Evolutionary conservation across 2,113 vertebrate species (phyloP).

Genomic region (Toxostoma redivivum): DNA sequence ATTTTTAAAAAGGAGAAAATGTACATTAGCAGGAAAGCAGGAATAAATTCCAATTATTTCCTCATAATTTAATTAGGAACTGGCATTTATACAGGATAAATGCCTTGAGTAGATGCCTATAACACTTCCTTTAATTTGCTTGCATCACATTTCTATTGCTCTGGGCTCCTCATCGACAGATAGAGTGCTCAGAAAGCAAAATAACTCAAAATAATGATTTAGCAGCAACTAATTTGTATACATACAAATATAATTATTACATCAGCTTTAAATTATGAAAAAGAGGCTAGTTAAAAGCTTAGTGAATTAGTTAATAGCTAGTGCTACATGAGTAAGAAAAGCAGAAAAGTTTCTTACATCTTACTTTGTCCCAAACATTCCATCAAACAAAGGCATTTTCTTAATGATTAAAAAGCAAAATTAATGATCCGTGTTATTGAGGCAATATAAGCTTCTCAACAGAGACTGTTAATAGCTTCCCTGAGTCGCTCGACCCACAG

Average conservation of each 20-base stretch:
- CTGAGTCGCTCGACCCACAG: not conserved
- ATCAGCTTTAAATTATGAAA: constrained; percentile 1
- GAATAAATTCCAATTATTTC: constrained; percentile 2
- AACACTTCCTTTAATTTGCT: not conserved
- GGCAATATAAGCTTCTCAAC: constrained; percentile 5
- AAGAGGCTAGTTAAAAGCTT: not conserved
- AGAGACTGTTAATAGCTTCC: constrained; percentile 12
- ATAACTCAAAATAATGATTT: not conserved
- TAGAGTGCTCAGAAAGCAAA: not conserved
- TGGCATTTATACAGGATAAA: not conserved
- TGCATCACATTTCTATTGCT: not conserved
- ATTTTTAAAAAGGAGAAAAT: not conserved
- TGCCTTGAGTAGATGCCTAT: not conserved
- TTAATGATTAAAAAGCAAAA: constrained; percentile 48
- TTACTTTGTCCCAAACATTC: not conserved
- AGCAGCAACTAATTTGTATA: not conserved
- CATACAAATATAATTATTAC: not conserved
- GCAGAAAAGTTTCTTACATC: not conserved
- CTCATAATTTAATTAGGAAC: constrained; percentile 7
- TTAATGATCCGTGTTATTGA: constrained; percentile 40
- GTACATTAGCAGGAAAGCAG: not conserved
- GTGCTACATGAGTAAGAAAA: not conserved
- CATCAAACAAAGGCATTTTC: constrained; percentile 30
- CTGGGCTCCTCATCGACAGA: not conserved
- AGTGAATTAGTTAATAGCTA: not conserved